Base-by-base conservation (phyloP, 1,140 invertebrate genomes). In the Drosophila tropicalis region DNA sequence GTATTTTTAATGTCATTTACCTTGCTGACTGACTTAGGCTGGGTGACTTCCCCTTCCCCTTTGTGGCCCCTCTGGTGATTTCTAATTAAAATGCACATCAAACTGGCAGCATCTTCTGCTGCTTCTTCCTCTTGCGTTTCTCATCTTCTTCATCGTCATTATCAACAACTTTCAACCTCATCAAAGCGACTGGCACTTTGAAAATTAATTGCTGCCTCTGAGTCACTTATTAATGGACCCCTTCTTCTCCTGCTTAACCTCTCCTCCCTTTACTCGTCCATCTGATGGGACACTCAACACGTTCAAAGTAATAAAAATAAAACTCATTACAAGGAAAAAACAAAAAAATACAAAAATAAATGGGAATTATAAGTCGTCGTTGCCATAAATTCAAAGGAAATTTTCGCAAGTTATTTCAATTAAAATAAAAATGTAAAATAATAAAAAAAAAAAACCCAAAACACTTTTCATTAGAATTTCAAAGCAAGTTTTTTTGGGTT, bases 181-280 rank as follows among this genome's bases (percentile, higher is more conserved):
- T 84, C 81, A 80, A 85, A 70, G 78, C 68, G 71, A 77, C 60
- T 70, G 66, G 72, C 74, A 76, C 70, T 85, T 79, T 62, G 65
- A 67, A 82, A 86, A 82, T 87, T 86, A 87, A 86, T 86, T 87
- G 79, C 82, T 79, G 82, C 67, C 68, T 75, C 62, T 55, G 68
- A 67, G 61, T 66, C 60, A 64, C 40, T 41, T 39, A 40, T 22
- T 67, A 22, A 44, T 62, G 41, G 41, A 29, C 29, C 29, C 29
- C 29, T 51, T 72, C 62, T 13, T 51, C 25, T 15, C 62, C 44
- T 54, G 36, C 54, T 62, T 63, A 29, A 36, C 56, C 61, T 62
- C 62, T 67, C 57, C 60, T 62, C 67, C 29, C 22, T 29, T 29
- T 41, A n/a, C 67, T 19, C 73, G 29, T 62, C 51, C 82, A 63